Conservation (phyloP, 1,140 invertebrate genomes). For the Nomia melanderi region DNA sequence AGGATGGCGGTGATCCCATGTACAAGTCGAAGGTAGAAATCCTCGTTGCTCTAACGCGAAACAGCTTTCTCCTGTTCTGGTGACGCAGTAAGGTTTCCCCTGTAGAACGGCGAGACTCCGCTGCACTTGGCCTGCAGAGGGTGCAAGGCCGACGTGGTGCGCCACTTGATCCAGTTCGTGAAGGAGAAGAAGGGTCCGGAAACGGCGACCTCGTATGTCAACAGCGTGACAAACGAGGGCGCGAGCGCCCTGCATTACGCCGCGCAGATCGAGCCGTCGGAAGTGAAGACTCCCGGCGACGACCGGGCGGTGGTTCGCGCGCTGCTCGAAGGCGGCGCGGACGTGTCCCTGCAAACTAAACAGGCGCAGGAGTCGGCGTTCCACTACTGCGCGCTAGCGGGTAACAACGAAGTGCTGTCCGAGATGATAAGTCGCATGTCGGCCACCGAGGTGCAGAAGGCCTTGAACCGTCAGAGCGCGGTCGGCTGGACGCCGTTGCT, state of each 20-base stretch:
- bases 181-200: constrained; percentile 87
- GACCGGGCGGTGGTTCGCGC: constrained; percentile 95
- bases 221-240: constrained; percentile 93
- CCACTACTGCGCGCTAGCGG: constrained; percentile 96
- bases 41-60: too few species aligned
- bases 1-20: constrained; percentile 94
- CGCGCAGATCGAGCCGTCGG: constrained; percentile 89
- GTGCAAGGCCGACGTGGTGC: constrained; percentile 92
- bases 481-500: constrained; percentile 97
- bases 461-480: constrained; percentile 94
- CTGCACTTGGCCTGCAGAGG: constrained; percentile 94
- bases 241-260: constrained; percentile 96
- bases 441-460: constrained; percentile 92
- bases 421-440: constrained; percentile 96
- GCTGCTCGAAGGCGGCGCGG: constrained; percentile 93
- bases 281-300: constrained; percentile 88
- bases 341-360: constrained; percentile 92
- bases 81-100: background rate
- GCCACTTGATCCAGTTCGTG: constrained; percentile 92
- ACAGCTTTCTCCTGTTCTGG: too few species aligned
- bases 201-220: constrained; percentile 88
- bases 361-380: constrained; percentile 95
- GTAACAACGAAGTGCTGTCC: constrained; percentile 96
- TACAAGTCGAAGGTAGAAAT: constrained; percentile 92
- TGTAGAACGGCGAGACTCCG: constrained; percentile 96